These are phyloP conservation scores for Condylura cristata DNA, from an alignment of 2,113 vertebrate species.

Conservation along the genomic window DNA sequence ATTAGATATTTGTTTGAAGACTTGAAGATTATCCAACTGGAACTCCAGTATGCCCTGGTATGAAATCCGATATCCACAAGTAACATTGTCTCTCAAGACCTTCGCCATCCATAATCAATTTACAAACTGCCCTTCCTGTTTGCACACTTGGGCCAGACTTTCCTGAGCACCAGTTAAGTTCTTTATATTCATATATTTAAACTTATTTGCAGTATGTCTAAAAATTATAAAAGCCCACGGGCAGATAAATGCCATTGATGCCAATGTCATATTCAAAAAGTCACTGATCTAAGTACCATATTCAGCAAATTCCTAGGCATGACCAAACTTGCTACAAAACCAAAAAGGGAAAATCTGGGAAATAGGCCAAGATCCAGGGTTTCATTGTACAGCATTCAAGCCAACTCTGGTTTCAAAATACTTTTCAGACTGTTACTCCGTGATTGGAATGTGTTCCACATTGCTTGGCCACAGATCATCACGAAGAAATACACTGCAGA, in stretches of 20 bases:
- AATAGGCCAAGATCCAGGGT: constrained; percentile 56
- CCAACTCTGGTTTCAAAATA: constrained; percentile 71
- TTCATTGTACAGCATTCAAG: constrained; percentile 47
- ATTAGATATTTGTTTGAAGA: constrained; percentile 33
- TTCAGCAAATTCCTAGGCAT: constrained; percentile 65
- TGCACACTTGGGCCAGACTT: background rate
- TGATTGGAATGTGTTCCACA: constrained; percentile 33
- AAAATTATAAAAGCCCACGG: background rate
- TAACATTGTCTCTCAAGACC: background rate
- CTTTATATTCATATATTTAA: background rate
- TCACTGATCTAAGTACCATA: constrained; percentile 29
- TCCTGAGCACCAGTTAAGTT: background rate
- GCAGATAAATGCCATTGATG: constrained; percentile 26
- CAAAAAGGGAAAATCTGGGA: constrained; percentile 53
- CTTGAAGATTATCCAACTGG: background rate
- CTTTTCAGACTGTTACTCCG: constrained; percentile 45
- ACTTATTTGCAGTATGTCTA: background rate
- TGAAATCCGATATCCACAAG: constrained; percentile 26
- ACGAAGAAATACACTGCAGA: background rate
- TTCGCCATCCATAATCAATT: background rate
- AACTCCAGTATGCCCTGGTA: background rate
- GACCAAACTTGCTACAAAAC: constrained; percentile 63
- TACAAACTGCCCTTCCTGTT: background rate
- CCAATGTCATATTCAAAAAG: constrained; percentile 57
- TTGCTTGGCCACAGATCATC: background rate